Evolutionary conservation across 2,888 invertebrate genomes (phyloP).

Genomic region (Dryocosmus kuriphilus): DNA sequence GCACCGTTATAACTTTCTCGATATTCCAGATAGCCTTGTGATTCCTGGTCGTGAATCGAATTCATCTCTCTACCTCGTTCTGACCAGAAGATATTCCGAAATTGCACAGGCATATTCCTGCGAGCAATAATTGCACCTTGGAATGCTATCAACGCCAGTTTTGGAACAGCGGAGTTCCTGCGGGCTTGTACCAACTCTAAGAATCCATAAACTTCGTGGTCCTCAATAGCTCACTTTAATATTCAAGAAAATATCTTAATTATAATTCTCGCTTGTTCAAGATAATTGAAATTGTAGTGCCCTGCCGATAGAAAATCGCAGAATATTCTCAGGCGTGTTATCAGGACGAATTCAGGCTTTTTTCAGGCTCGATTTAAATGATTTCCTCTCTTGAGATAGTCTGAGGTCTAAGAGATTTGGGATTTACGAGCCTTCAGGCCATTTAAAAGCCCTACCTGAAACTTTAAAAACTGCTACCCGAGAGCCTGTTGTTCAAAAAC

Average conservation of each 20-base stretch:
- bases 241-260: conserved; percentile 9
- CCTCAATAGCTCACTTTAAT: conserved; percentile 29
- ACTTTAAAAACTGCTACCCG: no score
- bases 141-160: conserved; percentile 56
- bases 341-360: no score
- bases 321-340: no score
- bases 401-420: no score
- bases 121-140: conserved; percentile 69
- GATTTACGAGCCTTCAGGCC: no score
- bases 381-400: no score
- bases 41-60: conserved; percentile 59
- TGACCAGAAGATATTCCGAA: conserved; percentile 65
- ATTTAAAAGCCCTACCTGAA: no score
- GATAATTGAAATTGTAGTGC: not conserved
- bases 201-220: conserved; percentile 23
- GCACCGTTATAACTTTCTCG: conserved; percentile 71
- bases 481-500: no score
- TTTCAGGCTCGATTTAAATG: no score
- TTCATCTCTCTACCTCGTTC: conserved; percentile 51
- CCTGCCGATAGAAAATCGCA: no score
- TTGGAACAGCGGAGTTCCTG: conserved; percentile 29
- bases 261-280: not conserved
- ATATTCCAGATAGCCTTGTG: conserved; percentile 61
- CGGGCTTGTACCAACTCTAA: conserved; percentile 27
- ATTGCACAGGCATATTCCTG: conserved; percentile 57